phyloP scores from a whole-genome alignment of 2,797 vertebrate species.

The Capromys pilorides region DNA sequence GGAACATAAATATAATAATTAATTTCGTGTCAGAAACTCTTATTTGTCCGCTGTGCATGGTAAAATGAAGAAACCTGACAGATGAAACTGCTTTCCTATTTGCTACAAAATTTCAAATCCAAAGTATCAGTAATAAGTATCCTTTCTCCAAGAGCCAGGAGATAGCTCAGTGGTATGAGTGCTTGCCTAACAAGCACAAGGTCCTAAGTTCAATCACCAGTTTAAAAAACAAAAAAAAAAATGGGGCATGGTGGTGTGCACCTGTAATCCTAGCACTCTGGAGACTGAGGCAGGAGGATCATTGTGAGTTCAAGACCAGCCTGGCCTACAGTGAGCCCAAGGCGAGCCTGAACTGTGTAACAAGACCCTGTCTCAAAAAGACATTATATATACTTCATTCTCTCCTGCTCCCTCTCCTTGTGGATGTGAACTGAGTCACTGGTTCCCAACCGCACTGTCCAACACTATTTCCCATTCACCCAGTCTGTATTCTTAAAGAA shows the following conservation, averaged over 20 bases:
- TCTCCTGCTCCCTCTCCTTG: background rate
- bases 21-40: background rate
- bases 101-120: background rate
- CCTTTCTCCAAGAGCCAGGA: too few relatives aligned
- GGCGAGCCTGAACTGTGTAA: too few relatives aligned
- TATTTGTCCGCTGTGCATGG: background rate
- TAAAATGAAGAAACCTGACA: background rate
- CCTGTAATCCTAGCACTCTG: too few relatives aligned
- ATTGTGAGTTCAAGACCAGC: too few relatives aligned
- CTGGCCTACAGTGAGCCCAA: too few relatives aligned
- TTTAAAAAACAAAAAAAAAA: too few relatives aligned
- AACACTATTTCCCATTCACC: background rate
- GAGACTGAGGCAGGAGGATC: too few relatives aligned
- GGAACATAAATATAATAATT: slow-evolving; percentile 11
- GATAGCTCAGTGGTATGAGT: too few relatives aligned
- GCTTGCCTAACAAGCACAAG: too few relatives aligned
- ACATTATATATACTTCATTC: background rate
- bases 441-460: background rate
- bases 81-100: background rate
- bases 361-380: too few relatives aligned
- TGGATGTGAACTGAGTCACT: background rate
- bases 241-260: too few relatives aligned
- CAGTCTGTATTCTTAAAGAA: background rate
- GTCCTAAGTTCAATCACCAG: too few relatives aligned
- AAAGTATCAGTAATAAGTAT: background rate